phyloP scores from a whole-genome alignment of 2,888 invertebrate genomes.

The Dasypogon diadema region DNA sequence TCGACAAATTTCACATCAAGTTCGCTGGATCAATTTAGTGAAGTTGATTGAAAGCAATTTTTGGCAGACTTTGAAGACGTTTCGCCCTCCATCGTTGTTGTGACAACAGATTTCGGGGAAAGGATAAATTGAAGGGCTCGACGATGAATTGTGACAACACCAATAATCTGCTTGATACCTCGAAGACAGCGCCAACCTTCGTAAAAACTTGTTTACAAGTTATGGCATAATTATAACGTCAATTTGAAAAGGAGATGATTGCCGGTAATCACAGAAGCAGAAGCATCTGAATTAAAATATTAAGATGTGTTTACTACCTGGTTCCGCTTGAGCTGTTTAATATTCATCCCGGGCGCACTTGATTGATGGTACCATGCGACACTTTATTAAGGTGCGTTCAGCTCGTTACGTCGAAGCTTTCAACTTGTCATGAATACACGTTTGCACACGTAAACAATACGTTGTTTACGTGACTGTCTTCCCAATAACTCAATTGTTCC shows the following conservation, averaged over 20 bases:
- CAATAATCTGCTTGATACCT: slow-evolving; percentile 32
- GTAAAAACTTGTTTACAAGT: slow-evolving; percentile 11
- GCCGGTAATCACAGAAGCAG: not conserved
- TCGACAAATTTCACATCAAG: slow-evolving; percentile 48
- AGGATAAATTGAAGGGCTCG: not conserved
- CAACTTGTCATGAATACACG: too few species aligned
- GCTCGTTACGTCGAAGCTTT: too few species aligned
- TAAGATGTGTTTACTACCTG: not conserved
- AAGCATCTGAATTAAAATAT: not conserved
- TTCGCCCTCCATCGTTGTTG: slow-evolving; percentile 17
- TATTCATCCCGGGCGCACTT: too few species aligned
- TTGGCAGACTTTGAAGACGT: slow-evolving; percentile 35
- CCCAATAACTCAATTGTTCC: too few species aligned
- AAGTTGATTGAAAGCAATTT: slow-evolving; percentile 49
- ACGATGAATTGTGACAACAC: slow-evolving; percentile 3
- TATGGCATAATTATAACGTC: slow-evolving; percentile 28
- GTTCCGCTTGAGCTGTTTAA: not conserved
- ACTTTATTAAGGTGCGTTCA: not conserved
- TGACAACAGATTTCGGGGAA: slow-evolving; percentile 16
- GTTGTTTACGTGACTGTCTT: too few species aligned
- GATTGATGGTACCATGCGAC: too few species aligned
- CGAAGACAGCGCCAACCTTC: not conserved
- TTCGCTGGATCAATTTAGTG: slow-evolving; percentile 42
- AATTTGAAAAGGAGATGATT: slow-evolving; percentile 23
- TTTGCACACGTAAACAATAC: too few species aligned